Evolutionary conservation across 2,797 vertebrate species (phyloP).

Genomic region (Malurus leucopterus): DNA sequence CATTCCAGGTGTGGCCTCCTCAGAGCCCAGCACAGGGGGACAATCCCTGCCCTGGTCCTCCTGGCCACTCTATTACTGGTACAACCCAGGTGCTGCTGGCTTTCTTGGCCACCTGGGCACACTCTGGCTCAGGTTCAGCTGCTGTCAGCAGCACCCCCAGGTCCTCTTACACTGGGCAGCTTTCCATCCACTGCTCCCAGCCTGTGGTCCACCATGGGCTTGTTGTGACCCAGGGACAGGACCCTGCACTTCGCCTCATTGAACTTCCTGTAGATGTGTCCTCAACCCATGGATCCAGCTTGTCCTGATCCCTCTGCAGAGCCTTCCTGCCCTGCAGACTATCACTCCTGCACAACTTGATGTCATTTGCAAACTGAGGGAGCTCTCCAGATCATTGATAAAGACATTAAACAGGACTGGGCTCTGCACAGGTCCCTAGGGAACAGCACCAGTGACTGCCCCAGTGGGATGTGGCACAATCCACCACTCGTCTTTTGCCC

Average conservation of each 20-base stretch:
- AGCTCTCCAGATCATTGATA: background rate
- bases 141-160: fast-evolving
- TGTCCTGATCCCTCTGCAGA: background rate
- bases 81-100: fast-evolving
- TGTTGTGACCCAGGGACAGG: background rate
- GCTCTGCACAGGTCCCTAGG: fast-evolving
- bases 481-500: background rate
- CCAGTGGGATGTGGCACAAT: background rate
- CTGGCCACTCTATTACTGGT: fast-evolving
- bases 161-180: fast-evolving
- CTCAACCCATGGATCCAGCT: fast-evolving
- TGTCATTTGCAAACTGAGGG: background rate
- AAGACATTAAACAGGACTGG: background rate
- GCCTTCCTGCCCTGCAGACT: background rate
- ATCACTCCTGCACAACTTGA: background rate
- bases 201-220: fast-evolving
- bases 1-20: fast-evolving
- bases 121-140: fast-evolving
- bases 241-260: fast-evolving
- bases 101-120: background rate
- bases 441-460: fast-evolving
- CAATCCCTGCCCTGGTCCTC: fast-evolving
- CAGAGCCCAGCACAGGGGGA: fast-evolving
- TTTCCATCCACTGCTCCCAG: background rate
- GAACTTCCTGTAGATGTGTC: background rate